Base-by-base conservation (phyloP, 2,888 invertebrate genomes). In the Chloroclystis v-ata region DNA sequence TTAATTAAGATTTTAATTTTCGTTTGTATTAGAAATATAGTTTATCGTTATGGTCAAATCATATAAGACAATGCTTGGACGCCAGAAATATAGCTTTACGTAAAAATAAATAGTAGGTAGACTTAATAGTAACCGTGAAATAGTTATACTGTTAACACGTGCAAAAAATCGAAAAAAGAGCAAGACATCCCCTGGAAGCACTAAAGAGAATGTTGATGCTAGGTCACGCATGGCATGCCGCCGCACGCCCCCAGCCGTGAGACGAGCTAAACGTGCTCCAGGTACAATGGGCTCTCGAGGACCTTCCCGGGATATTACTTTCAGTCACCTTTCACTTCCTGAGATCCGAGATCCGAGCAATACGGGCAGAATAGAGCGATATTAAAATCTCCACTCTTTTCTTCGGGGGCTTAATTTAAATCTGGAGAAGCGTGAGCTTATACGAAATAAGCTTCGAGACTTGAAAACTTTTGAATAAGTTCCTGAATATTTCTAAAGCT, bases 191-290 rank as follows among this genome's bases (percentile, higher is more conserved):
- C 46, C 63, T 54, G 56, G 59, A 52, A 61, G 59, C 57, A 59
- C 64, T 70, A 59, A 60, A 63, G 66, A 65, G 57, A 68, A 74
- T 65, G 67, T 69, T 69, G 67, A 75, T 76, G 77, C 76, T 57
- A 57, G 69, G 75, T 75, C 78, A 78, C 74, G 79, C 73, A 64
- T 64, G 66, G 56, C 59, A 63, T 60, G 73, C 61, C 63, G 49
- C 53, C 60, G 64, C 69, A 63, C 54, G 61, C 59, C 60, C 43
- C 54, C 67, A 54, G 60, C 67, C 70, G 69, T 67, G 65, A 63
- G 64, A 69, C 70, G 68, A 69, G 63, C 65, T 60, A 59, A 50
- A 65, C 65, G 65, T 66, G 67, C 58, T 52, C 38, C 37, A 41
- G 25, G 16, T 37, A 50, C 50, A 50, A 46, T 46, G 37, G 35